phyloP scores from a whole-genome alignment of 2,888 invertebrate genomes.

The Hypomecis punctinalis region DNA sequence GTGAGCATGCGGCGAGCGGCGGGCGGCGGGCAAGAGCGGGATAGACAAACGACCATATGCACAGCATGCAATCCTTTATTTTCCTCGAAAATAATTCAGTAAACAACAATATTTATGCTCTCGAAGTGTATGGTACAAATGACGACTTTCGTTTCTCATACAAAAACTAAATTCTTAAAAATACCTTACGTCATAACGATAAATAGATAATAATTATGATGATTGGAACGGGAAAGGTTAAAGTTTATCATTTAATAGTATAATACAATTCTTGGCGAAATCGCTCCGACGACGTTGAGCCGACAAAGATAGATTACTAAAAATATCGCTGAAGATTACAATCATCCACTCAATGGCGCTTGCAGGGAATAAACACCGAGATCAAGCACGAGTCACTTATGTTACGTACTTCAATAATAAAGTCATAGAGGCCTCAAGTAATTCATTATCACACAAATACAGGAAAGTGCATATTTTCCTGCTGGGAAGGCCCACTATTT shows the following conservation, averaged over 20 bases:
- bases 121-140: slow-evolving; percentile 78
- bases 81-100: slow-evolving; percentile 80
- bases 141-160: slow-evolving; percentile 77
- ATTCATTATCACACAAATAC: neutral
- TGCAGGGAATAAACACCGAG: too few relatives aligned
- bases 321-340: too few relatives aligned
- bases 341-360: too few relatives aligned
- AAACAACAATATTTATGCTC: slow-evolving; percentile 79
- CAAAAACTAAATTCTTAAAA: slow-evolving; percentile 78
- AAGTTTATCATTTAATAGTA: slow-evolving; percentile 1
- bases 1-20: neutral
- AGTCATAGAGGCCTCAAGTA: neutral
- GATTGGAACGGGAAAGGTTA: slow-evolving; percentile 27
- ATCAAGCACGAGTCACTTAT: too few relatives aligned
- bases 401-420: neutral
- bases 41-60: slow-evolving; percentile 64
- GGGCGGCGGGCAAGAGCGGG: slow-evolving; percentile 32
- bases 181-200: slow-evolving; percentile 53
- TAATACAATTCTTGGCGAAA: neutral
- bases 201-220: slow-evolving; percentile 23
- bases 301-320: too few relatives aligned
- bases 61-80: slow-evolving; percentile 81
- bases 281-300: too few relatives aligned
- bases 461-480: neutral
- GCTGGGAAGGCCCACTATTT: neutral